Conservation (phyloP, 2,888 invertebrate genomes). For the Chloroclystis v-ata region DNA sequence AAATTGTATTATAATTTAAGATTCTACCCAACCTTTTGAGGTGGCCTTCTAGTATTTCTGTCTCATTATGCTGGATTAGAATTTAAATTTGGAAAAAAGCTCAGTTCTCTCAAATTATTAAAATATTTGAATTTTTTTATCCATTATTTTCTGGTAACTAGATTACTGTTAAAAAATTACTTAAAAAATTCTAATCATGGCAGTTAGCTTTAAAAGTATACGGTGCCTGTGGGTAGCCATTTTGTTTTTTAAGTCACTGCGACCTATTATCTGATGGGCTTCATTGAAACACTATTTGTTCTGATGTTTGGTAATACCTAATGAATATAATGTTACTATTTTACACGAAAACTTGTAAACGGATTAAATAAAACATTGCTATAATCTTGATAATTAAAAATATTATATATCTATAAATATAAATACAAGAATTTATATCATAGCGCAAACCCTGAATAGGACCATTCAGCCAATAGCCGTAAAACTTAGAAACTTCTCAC, state of each 20-base stretch:
- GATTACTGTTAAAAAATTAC: too few relatives aligned
- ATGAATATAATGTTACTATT: too few relatives aligned
- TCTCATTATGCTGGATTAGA: constrained; percentile 29
- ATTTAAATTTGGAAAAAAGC: background rate
- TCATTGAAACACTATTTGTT: too few relatives aligned
- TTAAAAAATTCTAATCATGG: constrained; percentile 21
- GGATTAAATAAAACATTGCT: too few relatives aligned
- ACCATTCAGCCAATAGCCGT: constrained; percentile 25
- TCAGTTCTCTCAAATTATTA: constrained; percentile 1
- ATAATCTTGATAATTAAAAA: too few relatives aligned
- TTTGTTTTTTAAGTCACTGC: constrained; percentile 48
- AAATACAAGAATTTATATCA: too few relatives aligned
- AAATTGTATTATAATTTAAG: constrained; percentile 38
- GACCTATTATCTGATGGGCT: too few relatives aligned
- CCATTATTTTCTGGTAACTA: background rate
- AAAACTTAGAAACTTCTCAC: background rate
- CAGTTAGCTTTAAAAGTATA: constrained; percentile 32
- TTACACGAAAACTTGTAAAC: too few relatives aligned
- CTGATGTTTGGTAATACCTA: too few relatives aligned
- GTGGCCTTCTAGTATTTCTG: constrained; percentile 35
- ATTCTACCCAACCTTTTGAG: constrained; percentile 26
- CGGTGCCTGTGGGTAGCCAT: constrained; percentile 42
- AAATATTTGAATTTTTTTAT: background rate
- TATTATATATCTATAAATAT: too few relatives aligned
- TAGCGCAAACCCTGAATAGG: constrained; percentile 34